phyloP scores from a whole-genome alignment of 2,888 invertebrate genomes.

The Synergus itoensis region DNA sequence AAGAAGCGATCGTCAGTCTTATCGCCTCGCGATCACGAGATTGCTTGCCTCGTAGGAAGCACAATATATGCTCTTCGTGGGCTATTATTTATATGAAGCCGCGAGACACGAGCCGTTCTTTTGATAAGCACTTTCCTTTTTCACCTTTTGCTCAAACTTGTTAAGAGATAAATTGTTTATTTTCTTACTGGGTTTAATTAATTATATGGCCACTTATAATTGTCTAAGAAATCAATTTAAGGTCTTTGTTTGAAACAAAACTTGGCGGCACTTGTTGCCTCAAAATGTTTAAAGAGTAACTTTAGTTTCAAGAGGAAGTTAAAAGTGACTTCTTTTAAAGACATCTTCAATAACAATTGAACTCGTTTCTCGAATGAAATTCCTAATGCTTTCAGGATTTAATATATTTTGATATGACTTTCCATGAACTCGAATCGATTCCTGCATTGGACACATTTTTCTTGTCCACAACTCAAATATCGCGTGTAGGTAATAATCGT shows the following conservation, averaged over 20 bases:
- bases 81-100: slow-evolving; percentile 11
- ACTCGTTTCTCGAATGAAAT: not conserved
- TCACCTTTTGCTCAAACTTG: not conserved
- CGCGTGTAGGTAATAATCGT: slow-evolving; percentile 25
- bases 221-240: too few species aligned
- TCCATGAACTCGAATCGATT: slow-evolving; percentile 5
- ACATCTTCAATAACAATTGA: too few species aligned
- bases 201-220: not conserved
- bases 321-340: too few species aligned
- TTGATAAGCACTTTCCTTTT: slow-evolving; percentile 1
- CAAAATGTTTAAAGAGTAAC: too few species aligned
- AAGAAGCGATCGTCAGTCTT: slow-evolving; percentile 16
- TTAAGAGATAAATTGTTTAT: slow-evolving; percentile 7
- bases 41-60: slow-evolving; percentile 13
- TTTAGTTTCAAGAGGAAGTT: too few species aligned
- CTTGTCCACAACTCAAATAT: slow-evolving; percentile 13
- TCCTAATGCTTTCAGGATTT: not conserved
- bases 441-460: slow-evolving; percentile 16
- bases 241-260: too few species aligned
- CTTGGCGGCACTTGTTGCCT: too few species aligned
- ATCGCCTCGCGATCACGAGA: slow-evolving; percentile 27
- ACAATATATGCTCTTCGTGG: not conserved
- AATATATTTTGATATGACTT: not conserved
- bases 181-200: not conserved
- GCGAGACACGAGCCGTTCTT: not conserved